These are phyloP conservation scores for Anadara kagoshimensis DNA, from an alignment of 1,140 invertebrate species.

Conservation along the genomic window DNA sequence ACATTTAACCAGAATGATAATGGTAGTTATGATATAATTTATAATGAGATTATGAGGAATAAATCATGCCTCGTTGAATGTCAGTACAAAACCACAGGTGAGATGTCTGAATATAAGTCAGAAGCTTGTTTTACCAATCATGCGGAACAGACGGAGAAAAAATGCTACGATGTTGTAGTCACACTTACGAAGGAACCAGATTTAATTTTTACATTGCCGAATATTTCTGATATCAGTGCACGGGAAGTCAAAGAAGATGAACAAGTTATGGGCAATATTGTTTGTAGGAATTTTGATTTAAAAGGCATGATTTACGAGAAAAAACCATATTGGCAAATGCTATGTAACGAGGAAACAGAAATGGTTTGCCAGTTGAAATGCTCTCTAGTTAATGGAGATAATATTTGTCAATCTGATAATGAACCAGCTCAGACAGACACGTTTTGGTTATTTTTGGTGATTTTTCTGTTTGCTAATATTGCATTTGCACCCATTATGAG, in stretches of 20 bases:
- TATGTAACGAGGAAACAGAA: conserved; percentile 49
- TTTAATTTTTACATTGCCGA: conserved; percentile 6
- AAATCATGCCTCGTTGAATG: too few species aligned
- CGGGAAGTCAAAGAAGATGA: conserved; percentile 33
- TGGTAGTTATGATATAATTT: too few species aligned
- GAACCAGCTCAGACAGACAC: conserved; percentile 18
- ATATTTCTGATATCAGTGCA: conserved; percentile 17
- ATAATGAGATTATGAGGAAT: too few species aligned
- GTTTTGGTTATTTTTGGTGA: conserved; percentile 47
- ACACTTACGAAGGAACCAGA: conserved; percentile 8
- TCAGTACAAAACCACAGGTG: too few species aligned
- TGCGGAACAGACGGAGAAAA: too few species aligned
- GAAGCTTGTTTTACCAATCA: too few species aligned
- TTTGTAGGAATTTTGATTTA: conserved; percentile 57
- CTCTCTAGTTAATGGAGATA: conserved; percentile 3
- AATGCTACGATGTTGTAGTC: background rate
- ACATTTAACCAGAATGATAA: too few species aligned
- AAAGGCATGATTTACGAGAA: conserved; percentile 46
- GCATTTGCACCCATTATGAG: conserved; percentile 47
- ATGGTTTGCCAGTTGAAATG: conserved; percentile 54
- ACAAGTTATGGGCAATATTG: conserved; percentile 33
- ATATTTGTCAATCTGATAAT: conserved; percentile 16
- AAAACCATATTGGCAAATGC: conserved; percentile 51
- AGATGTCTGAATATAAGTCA: too few species aligned
- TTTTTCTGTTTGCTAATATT: conserved; percentile 50